phyloP scores from a whole-genome alignment of 2,888 invertebrate species.

The Conomelus anceps region DNA sequence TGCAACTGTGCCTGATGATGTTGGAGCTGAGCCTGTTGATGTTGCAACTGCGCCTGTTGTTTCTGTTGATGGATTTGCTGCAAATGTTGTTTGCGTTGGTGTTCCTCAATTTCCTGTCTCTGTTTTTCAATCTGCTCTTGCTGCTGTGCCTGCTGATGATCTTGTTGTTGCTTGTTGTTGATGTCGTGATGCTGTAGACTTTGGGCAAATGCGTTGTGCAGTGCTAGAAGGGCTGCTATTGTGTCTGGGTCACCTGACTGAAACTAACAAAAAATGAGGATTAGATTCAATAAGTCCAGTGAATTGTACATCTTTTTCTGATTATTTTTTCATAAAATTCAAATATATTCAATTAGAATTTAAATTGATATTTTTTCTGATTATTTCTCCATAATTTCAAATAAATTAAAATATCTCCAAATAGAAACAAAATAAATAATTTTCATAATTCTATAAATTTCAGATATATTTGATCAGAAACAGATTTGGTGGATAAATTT shows the following conservation, averaged over 20 bases:
- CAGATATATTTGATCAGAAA: too few relatives aligned
- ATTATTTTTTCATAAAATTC: neutral
- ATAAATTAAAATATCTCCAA: too few relatives aligned
- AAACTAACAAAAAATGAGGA: slow-evolving; percentile 13
- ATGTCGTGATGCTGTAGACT: slow-evolving; percentile 32
- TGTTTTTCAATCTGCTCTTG: slow-evolving; percentile 10
- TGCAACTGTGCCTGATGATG: slow-evolving; percentile 19
- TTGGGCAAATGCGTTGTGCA: slow-evolving; percentile 36
- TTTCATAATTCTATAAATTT: too few relatives aligned
- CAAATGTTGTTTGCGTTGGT: slow-evolving; percentile 15
- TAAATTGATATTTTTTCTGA: too few relatives aligned
- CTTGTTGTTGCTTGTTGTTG: slow-evolving; percentile 21
- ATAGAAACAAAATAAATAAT: too few relatives aligned
- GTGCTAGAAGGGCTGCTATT: slow-evolving; percentile 35
- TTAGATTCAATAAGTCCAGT: neutral
- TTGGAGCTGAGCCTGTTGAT: slow-evolving; percentile 24
- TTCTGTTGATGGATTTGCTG: slow-evolving; percentile 21
- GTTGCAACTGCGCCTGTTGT: slow-evolving; percentile 22
- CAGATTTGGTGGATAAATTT: too few relatives aligned
- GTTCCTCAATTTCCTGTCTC: neutral
- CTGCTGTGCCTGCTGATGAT: slow-evolving; percentile 13
- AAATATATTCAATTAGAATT: neutral
- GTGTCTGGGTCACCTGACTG: slow-evolving; percentile 33
- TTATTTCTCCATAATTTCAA: too few relatives aligned
- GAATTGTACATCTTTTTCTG: neutral